These are phyloP conservation scores for Porites rus DNA, from an alignment of 92 coral and sea anemone species.

Conservation along the genomic window DNA sequence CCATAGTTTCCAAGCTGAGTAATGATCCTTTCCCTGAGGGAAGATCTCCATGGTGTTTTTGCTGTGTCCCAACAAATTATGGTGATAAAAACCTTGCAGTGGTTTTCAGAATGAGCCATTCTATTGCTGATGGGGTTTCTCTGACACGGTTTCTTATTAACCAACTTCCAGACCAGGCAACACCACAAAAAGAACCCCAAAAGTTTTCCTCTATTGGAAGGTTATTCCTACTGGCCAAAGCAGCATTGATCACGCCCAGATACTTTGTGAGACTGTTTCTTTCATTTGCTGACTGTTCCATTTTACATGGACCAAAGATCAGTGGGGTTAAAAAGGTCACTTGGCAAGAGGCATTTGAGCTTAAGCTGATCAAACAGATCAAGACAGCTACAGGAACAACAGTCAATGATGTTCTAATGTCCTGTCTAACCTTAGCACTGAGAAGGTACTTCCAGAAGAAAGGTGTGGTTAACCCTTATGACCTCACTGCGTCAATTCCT, in stretches of 20 bases:
- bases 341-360: slow-evolving; percentile 80
- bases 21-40: slow-evolving; percentile 64
- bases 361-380: slow-evolving; percentile 76
- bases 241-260: slow-evolving; percentile 59
- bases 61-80: slow-evolving; percentile 73
- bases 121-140: slow-evolving; percentile 90
- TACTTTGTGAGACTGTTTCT: slow-evolving; percentile 46
- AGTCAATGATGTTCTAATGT: slow-evolving; percentile 91
- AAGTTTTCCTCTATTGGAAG: slow-evolving; percentile 66
- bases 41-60: slow-evolving; percentile 83
- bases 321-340: slow-evolving; percentile 83
- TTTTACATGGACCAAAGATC: slow-evolving; percentile 82
- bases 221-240: slow-evolving; percentile 63
- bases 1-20: slow-evolving; percentile 73
- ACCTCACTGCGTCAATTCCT: slow-evolving; percentile 79
- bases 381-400: slow-evolving; percentile 89
- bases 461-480: slow-evolving; percentile 78
- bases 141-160: slow-evolving; percentile 69
- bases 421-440: slow-evolving; percentile 81
- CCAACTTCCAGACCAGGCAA: slow-evolving; percentile 70
- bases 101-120: slow-evolving; percentile 78
- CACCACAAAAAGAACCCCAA: slow-evolving; percentile 54
- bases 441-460: slow-evolving; percentile 79
- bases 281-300: slow-evolving; percentile 64
- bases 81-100: slow-evolving; percentile 58